Evolutionary conservation across 2,797 vertebrate species (phyloP).

Genomic region (Anomalospiza imberbis): DNA sequence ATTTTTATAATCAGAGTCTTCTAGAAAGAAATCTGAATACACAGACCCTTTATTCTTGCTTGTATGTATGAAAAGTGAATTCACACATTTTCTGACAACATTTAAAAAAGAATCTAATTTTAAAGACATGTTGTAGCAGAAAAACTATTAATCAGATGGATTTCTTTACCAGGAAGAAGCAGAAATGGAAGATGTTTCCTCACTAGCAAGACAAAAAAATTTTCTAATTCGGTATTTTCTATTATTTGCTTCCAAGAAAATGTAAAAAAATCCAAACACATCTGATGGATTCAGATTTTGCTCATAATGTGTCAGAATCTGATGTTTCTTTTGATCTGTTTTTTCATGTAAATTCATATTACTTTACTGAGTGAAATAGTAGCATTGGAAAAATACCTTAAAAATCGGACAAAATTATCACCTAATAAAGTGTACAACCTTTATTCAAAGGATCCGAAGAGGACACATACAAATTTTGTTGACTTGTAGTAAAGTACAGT

Average conservation of each 20-base stretch:
- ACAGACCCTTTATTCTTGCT: neutral
- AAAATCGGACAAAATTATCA: neutral
- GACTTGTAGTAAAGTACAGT: neutral
- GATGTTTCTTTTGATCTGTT: neutral
- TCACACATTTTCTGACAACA: neutral
- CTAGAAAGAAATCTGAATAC: neutral
- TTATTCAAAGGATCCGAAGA: neutral
- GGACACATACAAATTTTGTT: neutral
- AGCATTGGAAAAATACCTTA: neutral
- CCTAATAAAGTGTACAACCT: neutral
- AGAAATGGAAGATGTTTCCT: neutral
- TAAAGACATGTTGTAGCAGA: neutral
- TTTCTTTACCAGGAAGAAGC: neutral
- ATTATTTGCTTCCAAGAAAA: neutral
- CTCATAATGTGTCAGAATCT: neutral
- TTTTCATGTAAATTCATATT: neutral
- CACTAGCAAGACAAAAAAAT: neutral
- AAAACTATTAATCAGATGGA: neutral
- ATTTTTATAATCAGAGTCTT: neutral
- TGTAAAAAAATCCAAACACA: neutral
- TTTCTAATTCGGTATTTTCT: neutral
- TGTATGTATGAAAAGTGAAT: neutral
- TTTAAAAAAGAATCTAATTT: neutral
- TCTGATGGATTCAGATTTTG: neutral
- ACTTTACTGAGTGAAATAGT: neutral